Evolutionary conservation across 2,797 vertebrate species (phyloP).

Genomic region (Fratercula arctica): DNA sequence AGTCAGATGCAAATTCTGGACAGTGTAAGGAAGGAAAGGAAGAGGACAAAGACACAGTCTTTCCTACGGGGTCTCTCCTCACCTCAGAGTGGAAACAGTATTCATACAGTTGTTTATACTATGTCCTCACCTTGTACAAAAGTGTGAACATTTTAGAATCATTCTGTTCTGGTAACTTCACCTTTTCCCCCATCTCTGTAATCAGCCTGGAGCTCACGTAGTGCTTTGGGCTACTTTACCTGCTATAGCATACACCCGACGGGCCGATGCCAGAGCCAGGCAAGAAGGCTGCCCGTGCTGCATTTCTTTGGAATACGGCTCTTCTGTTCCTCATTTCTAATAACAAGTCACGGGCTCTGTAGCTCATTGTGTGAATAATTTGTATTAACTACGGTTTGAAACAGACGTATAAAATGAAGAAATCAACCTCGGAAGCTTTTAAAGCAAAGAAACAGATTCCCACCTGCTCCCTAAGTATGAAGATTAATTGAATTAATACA

Average conservation of each 20-base stretch:
- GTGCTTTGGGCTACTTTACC: not conserved
- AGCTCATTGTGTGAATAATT: not conserved
- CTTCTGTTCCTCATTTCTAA: not conserved
- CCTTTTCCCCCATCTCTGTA: not conserved
- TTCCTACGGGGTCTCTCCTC: not conserved
- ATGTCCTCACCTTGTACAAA: not conserved
- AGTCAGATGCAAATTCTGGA: not conserved
- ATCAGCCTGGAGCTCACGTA: not conserved
- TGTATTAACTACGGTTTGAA: not conserved
- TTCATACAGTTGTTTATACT: not conserved
- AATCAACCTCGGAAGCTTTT: not conserved
- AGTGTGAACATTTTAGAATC: not conserved
- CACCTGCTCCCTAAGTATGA: not conserved
- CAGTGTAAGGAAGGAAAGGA: not conserved
- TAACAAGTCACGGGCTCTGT: not conserved
- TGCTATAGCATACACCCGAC: fast-evolving
- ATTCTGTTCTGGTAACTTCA: not conserved
- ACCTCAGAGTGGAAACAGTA: not conserved
- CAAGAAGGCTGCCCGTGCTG: not conserved
- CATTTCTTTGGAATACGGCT: not conserved
- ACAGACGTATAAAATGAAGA: not conserved
- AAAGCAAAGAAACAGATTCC: not conserved
- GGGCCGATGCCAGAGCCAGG: not conserved
- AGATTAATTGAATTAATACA: not conserved
- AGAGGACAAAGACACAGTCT: not conserved